Conservation (phyloP, 2,797 vertebrate species). For the Sebastes minor region DNA sequence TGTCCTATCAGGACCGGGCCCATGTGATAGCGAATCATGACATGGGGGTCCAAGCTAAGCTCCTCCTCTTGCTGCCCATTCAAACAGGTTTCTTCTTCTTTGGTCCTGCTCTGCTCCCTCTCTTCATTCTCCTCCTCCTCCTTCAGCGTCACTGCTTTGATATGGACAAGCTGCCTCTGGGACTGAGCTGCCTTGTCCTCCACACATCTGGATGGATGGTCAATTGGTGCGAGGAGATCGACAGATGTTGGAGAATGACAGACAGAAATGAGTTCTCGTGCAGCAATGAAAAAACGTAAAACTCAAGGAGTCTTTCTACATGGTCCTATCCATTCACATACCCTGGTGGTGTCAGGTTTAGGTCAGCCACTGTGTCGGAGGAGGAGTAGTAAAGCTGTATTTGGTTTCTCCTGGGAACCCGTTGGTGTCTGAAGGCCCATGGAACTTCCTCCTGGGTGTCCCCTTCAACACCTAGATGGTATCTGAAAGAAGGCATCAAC, state of each 20-base stretch:
- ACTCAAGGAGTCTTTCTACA: background rate
- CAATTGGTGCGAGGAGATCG: background rate
- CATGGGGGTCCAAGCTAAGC: conserved; percentile 73
- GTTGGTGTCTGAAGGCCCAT: conserved; percentile 27
- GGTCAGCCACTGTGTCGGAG: conserved; percentile 25
- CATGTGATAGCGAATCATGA: conserved; percentile 70
- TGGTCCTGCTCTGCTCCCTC: conserved; percentile 29
- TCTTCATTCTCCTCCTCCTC: conserved; percentile 11
- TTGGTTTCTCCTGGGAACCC: conserved; percentile 22
- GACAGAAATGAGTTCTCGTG: background rate
- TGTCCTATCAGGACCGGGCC: conserved; percentile 72
- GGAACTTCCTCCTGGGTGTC: background rate
- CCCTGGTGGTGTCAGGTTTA: conserved; percentile 36
- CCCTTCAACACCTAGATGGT: background rate
- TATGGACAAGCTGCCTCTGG: conserved; percentile 70
- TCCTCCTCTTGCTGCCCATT: conserved; percentile 55
- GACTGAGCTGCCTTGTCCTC: conserved; percentile 53
- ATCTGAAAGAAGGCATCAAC: conserved; percentile 28
- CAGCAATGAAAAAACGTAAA: background rate
- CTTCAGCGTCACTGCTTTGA: conserved; percentile 63
- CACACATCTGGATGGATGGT: conserved; percentile 50
- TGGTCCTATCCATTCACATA: conserved; percentile 12
- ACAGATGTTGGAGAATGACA: background rate
- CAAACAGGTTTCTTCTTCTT: conserved; percentile 53
- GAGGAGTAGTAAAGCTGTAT: conserved; percentile 81